Base-by-base conservation (phyloP, 2,888 invertebrate genomes). In the Tetrapedia diversipes region DNA sequence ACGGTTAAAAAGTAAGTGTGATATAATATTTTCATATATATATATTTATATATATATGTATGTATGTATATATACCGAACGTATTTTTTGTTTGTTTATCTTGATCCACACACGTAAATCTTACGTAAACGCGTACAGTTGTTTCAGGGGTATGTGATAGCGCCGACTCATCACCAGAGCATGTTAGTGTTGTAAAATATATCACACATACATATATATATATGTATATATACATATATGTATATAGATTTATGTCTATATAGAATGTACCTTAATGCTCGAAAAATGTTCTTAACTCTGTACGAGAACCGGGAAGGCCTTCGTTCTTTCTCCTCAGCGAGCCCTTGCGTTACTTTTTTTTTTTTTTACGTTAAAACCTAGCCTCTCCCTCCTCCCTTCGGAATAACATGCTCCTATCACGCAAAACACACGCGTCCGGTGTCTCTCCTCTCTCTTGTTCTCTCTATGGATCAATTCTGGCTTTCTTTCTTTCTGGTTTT, bases 131-230 rank as follows among this genome's bases (percentile, higher is more conserved):
- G 54, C 19, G 60, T 16, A 32, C 45, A 22, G 29, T 6, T 59
- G 32, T 34, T 14, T 3, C 32, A 1, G 53, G 32, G 22, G 19
- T 11, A 14, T 43, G 19, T 22, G 19, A 27, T 41, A 16, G 29
- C 43, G 59, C 59, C 37, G 22, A 22, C 22, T 37, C 54, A 71
- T 79, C 80, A 77, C 76, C 81, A 80, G 81, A 79, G 77, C 83
- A 86, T 83, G 81, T 85, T 86, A 85, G 87, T 82, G 84, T 87
- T 88, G 88, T 89, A 89, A 88, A 89, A 89, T 89, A 89, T 88
- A 88, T 85, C 73, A 67, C 59, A 67, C 49, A 56, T 65, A 56
- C 56, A 68, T 68, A 68, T 78, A 82, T 78, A 78, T 81, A 51
- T 41, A 24, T 27, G 27, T 47, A 56, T 68, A 56, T 69, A 51